These are phyloP conservation scores for Plumapathes pennacea DNA, from an alignment of 92 coral and sea anemone species.

Conservation along the genomic window DNA sequence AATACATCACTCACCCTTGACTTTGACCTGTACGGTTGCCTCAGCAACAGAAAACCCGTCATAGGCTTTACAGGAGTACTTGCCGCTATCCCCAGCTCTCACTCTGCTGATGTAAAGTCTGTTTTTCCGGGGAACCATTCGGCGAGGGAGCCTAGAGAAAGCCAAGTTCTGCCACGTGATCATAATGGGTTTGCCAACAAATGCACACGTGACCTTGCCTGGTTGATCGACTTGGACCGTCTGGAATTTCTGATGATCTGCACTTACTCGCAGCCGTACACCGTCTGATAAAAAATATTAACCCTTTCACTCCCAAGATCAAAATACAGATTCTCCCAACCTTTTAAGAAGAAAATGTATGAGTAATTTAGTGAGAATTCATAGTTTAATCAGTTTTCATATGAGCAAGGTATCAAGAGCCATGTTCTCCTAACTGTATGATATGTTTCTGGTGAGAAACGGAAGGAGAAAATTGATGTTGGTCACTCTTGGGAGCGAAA, in stretches of 20 bases:
- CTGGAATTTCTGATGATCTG: slow-evolving; percentile 48
- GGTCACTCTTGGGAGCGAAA: too few relatives aligned
- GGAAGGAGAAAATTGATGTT: too few relatives aligned
- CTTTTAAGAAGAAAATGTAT: too few relatives aligned
- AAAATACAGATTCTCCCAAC: too few relatives aligned
- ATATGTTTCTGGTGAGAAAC: too few relatives aligned
- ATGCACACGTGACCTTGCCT: slow-evolving; percentile 60
- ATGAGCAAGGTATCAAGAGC: too few relatives aligned
- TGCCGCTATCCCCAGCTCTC: slow-evolving; percentile 59
- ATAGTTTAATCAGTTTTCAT: too few relatives aligned
- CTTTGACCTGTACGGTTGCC: slow-evolving; percentile 57
- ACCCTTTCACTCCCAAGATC: too few relatives aligned
- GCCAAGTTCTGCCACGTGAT: slow-evolving; percentile 84
- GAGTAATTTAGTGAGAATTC: too few relatives aligned
- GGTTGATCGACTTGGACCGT: slow-evolving; percentile 40
- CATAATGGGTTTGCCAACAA: slow-evolving; percentile 61
- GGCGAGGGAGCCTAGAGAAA: slow-evolving; percentile 53
- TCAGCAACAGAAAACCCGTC: slow-evolving; percentile 60
- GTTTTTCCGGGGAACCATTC: slow-evolving; percentile 60
- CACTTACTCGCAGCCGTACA: slow-evolving; percentile 38
- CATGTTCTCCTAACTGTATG: too few relatives aligned
- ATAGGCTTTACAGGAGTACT: slow-evolving; percentile 69
- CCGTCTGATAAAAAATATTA: slow-evolving; percentile 26
- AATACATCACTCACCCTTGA: slow-evolving; percentile 42
- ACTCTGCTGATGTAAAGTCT: slow-evolving; percentile 63